Base-by-base conservation (phyloP, 2,888 invertebrate species). In the Melangyna quadrimaculata region DNA sequence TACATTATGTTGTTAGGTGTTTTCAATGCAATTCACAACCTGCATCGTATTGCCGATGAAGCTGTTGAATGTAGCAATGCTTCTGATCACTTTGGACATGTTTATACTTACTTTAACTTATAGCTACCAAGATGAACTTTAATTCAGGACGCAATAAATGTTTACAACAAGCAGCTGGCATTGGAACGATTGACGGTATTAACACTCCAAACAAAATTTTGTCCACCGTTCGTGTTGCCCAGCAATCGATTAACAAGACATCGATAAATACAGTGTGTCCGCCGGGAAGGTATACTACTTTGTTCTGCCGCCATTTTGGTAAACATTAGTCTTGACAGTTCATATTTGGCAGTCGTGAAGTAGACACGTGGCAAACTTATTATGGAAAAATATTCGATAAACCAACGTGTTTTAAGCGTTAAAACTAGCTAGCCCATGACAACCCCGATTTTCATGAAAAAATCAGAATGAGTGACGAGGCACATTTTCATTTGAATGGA, bases 111-210 rank as follows among this genome's bases (percentile, higher is more conserved):
- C 27, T 3, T 1, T 19, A 10, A 57, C 35, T 48, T 51, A 51
- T 57, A 17, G 53, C 69, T 63, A 74, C 74, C 69, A 43, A 69
- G 73, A 79, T 79, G 67, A 73, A 73, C 79, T 79, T 67, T 69
- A 61, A 32, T 43, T 59, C 40, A 40, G 67, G 24, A 61, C 37
- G 57, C 37, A 57, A 45, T 57, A 48, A 51, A 51, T 67, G 51
- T 51, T 67, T 35, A 67, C 67, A 35, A 45, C 48, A 19, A 43
- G 55, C 63, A 22, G 45, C 17, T 35, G 45, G 40, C 35, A 29
- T 14, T 35, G 45, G 40, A 27, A 29, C 65, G 6, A 45, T 45
- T 22, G 35, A 9, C 24, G n/a, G 6, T 67, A 12, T 45, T 17
- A 12, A 12, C 12, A 14, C 17, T 40, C 37, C 1, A 3, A 24